Evolutionary conservation across 1,140 invertebrate genomes (phyloP), one percentile per base, ranked within the genome.

Genomic region (Archegozetes longisetosus): DNA sequence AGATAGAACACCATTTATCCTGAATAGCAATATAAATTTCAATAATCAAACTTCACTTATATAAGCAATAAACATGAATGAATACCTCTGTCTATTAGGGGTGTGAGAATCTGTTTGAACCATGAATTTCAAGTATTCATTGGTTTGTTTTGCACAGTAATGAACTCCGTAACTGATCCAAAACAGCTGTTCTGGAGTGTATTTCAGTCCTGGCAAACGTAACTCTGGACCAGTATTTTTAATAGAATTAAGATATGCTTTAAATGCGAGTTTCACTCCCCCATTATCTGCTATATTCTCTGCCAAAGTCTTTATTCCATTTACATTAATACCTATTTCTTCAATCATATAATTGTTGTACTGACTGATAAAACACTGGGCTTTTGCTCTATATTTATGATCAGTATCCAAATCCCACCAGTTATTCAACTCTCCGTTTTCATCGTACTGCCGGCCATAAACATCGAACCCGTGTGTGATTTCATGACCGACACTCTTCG

Each of bases 251-350:
- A 56, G 24, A 50, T 63, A 63, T 25, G 46, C 62, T 20, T 32
- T 2, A 14, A 40, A 61, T 46, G 53, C 12, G 13, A 24, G 12
- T 12, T 64, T 56, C 14, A 64, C 24, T 80, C 76, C 90, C 2
- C 89, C 90, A 73, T 94, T 94, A 20, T 62, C 61, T 4, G 61
- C 89, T 59, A 94, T 93, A 68, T 93, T 94, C 71, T 93, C 89
- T 52, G 75, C 74, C 29, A 86, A 67, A 1, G 83, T 86, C 68
- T 83, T 82, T 66, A 84, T 85, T 32, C 84, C 84, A 68, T 85
- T 86, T 0, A 58, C 25, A 23, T 60, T 55, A 24, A 24, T 0
- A 20, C 20, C 26, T 23, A 13, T 51, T 53, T 9, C 48, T 14
- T 60, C 32, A 53, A 61, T 65, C 32, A 67, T 84, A 69, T 83